Evolutionary conservation across 2,888 invertebrate genomes (phyloP).

Genomic region (Tanaodytes sp.): DNA sequence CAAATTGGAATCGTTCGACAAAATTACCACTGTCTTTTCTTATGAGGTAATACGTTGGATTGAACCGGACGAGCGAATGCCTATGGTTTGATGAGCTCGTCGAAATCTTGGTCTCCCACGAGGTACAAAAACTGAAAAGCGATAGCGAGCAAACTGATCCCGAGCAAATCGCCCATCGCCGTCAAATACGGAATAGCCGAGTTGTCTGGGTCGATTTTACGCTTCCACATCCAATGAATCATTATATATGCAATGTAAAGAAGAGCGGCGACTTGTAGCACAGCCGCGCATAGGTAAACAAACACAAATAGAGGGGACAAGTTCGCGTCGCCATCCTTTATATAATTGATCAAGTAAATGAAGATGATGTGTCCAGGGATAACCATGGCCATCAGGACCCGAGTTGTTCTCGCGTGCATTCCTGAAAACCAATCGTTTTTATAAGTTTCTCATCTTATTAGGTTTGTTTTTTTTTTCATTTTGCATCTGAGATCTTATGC

Average conservation of each 20-base stretch:
- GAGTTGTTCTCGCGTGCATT: constrained; percentile 79
- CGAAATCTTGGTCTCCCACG: constrained; percentile 76
- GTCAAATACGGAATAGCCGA: constrained; percentile 85
- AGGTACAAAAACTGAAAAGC: constrained; percentile 79
- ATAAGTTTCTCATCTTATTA: not conserved
- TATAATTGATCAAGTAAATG: constrained; percentile 81
- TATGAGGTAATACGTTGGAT: constrained; percentile 14
- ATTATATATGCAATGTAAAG: constrained; percentile 78
- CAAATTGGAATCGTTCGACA: too few species aligned
- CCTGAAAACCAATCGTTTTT: constrained; percentile 70
- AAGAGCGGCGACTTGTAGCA: constrained; percentile 77
- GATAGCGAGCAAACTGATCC: constrained; percentile 79
- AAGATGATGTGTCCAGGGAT: constrained; percentile 85
- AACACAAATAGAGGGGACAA: constrained; percentile 80
- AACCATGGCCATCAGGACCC: constrained; percentile 83
- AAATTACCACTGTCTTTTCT: constrained; percentile 19
- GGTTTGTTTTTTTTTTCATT: not conserved
- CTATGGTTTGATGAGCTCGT: constrained; percentile 60
- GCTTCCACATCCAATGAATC: constrained; percentile 79
- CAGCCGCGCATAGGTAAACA: constrained; percentile 80
- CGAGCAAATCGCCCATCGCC: constrained; percentile 84
- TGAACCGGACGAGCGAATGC: not conserved
- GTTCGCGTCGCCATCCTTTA: constrained; percentile 80
- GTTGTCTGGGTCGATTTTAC: constrained; percentile 82
- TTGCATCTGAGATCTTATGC: too few species aligned